A percentile compares a stretch with the other conserved stretches of the same genome.
These are phyloP conservation scores for Phrynocephalus guinanensis DNA, from an alignment of 2,797 vertebrate species.

Conservation along the genomic window DNA sequence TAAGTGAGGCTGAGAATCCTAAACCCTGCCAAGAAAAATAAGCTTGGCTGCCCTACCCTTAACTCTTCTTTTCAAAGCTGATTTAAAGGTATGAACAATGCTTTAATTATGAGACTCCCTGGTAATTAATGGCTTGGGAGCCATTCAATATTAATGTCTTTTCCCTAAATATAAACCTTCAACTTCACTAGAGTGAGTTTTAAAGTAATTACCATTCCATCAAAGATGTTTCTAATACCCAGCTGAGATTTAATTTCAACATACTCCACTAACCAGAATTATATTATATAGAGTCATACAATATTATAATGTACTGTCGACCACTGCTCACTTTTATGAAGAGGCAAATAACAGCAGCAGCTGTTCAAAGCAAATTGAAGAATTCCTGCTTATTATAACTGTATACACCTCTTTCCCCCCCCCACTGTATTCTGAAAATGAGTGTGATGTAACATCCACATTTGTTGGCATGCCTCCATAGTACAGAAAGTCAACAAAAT, in stretches of 20 bases:
- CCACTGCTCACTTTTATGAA: constrained; percentile 56
- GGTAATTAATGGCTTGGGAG: constrained; percentile 63
- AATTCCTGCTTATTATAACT: neutral
- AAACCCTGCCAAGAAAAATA: constrained; percentile 2
- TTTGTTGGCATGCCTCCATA: neutral
- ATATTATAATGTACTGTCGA: constrained; percentile 69
- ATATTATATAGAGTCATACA: constrained; percentile 67
- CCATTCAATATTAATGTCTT: constrained; percentile 65
- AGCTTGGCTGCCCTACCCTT: constrained; percentile 11
- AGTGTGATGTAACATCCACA: neutral
- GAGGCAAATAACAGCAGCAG: constrained; percentile 7
- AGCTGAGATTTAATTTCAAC: constrained; percentile 62
- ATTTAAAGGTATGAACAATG: constrained; percentile 46
- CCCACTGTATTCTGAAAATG: neutral
- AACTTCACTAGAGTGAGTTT: constrained; percentile 57
- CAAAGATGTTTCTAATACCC: constrained; percentile 60
- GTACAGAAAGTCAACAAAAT: neutral
- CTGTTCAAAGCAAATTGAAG: constrained; percentile 12
- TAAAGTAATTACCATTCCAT: constrained; percentile 61
- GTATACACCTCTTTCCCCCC: neutral
- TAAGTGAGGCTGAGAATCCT: neutral
- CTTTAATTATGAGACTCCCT: constrained; percentile 62
- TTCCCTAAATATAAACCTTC: constrained; percentile 61
- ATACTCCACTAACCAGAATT: constrained; percentile 63
- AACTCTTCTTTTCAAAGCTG: constrained; percentile 34